Percentiles rank a stretch among this genome's conserved stretches.
Evolutionary conservation across 2,888 invertebrate species (phyloP).

Genomic region (Frankliniella fusca): DNA sequence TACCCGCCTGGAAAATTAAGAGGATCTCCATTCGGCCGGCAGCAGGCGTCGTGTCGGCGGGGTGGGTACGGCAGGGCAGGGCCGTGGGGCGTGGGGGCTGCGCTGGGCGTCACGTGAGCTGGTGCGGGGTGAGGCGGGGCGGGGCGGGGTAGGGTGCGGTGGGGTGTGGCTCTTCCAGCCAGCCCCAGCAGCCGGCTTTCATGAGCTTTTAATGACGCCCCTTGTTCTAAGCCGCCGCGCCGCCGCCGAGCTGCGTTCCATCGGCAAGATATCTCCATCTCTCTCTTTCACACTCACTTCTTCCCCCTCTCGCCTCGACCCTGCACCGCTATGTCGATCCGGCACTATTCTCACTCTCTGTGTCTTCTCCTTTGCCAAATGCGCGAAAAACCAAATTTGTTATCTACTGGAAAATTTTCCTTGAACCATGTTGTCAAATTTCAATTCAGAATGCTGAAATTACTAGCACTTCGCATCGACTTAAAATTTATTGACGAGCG

Average conservation of each 20-base stretch:
- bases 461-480: no score
- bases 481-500: no score
- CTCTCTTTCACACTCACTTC: not conserved
- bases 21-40: not conserved
- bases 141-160: no score
- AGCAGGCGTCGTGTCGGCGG: not conserved
- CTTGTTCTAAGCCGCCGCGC: not conserved
- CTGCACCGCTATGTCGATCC: not conserved
- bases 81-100: not conserved
- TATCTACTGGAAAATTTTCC: no score
- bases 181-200: not conserved
- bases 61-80: not conserved
- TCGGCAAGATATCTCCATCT: not conserved
- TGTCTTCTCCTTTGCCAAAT: no score
- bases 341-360: not conserved
- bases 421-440: no score
- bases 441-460: no score
- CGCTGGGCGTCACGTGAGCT: not conserved
- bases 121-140: no score
- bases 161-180: not conserved
- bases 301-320: not conserved
- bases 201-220: conserved; percentile 10
- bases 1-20: not conserved
- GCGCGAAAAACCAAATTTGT: no score
- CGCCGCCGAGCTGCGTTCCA: not conserved